These are phyloP conservation scores for Sebastes itinus DNA, from an alignment of 2,797 vertebrate genomes.

Conservation along the genomic window DNA sequence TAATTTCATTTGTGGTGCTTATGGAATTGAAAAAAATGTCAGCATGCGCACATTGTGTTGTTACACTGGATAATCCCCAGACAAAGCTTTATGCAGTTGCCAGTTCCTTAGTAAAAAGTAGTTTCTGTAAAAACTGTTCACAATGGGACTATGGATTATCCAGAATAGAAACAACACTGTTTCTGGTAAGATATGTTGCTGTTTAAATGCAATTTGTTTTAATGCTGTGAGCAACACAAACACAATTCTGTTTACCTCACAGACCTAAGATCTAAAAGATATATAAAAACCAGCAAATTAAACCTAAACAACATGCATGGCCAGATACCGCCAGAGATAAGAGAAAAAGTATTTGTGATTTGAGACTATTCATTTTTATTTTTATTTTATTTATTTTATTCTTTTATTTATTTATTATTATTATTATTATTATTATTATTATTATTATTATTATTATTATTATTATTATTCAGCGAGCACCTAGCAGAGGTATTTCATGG, in stretches of 20 bases:
- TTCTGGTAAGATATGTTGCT: not conserved
- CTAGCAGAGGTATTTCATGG: not conserved
- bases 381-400: too few species aligned
- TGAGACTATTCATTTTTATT: not conserved
- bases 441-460: too few species aligned
- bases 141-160: not conserved
- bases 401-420: too few species aligned
- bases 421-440: too few species aligned
- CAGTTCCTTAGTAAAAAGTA: not conserved
- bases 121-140: not conserved
- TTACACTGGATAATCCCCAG: not conserved
- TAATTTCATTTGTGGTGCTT: not conserved
- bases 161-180: not conserved
- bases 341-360: not conserved
- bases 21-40: not conserved
- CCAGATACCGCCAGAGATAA: too few species aligned
- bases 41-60: not conserved
- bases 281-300: too few species aligned
- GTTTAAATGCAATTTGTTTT: too few species aligned
- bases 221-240: too few species aligned
- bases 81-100: not conserved
- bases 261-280: too few species aligned
- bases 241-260: too few species aligned
- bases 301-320: not conserved
- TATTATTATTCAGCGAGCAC: rapidly evolving